These are phyloP conservation scores for Polypedilum pembai DNA, from an alignment of 1,140 invertebrate genomes.

Conservation along the genomic window DNA sequence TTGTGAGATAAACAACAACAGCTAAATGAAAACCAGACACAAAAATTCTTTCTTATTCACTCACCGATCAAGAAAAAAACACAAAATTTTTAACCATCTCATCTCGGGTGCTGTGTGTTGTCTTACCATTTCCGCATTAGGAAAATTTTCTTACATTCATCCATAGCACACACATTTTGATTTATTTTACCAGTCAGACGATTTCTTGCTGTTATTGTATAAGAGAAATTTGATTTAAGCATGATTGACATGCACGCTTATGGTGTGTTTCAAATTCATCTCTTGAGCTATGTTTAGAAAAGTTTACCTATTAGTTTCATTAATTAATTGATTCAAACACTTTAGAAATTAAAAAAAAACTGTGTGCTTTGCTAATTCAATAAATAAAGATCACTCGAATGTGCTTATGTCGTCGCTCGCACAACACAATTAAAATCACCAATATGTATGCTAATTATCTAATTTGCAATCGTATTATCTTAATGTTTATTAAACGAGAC, in stretches of 20 bases:
- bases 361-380: too few species aligned
- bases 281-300: too few species aligned
- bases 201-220: conserved; percentile 17
- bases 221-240: conserved; percentile 4
- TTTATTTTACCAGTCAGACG: conserved; percentile 5
- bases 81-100: background rate
- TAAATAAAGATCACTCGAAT: too few species aligned
- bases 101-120: background rate
- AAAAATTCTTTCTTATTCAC: too few species aligned
- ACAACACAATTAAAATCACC: conserved; percentile 28
- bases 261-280: background rate
- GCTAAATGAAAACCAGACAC: too few species aligned
- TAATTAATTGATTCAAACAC: conserved; percentile 5
- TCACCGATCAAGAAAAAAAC: background rate
- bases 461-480: conserved; percentile 21
- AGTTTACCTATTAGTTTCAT: background rate
- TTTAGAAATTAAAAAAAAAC: too few species aligned
- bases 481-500: conserved; percentile 18
- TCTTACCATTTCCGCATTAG: conserved; percentile 4
- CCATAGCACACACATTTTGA: background rate
- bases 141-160: background rate
- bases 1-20: too few species aligned
- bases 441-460: conserved; percentile 22
- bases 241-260: background rate
- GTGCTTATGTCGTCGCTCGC: background rate